phyloP scores from a whole-genome alignment of 2,888 invertebrate species.

The Callimorpha dominula region DNA sequence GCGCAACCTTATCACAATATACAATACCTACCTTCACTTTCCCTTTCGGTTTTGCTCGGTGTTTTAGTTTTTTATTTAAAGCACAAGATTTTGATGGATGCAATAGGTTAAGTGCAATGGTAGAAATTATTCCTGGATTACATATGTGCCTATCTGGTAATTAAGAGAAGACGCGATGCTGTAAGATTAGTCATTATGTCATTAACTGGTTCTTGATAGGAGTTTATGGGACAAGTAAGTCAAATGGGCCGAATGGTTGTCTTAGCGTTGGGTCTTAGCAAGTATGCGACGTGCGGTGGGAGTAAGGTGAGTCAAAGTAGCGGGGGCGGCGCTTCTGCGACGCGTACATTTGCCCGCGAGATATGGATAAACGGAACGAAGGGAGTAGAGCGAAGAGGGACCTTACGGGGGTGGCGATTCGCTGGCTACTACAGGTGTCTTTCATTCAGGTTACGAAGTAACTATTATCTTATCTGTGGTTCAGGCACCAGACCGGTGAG shows the following conservation, averaged over 20 bases:
- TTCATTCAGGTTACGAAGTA: slow-evolving; percentile 70
- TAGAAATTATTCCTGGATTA: neutral
- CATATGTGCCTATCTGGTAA: neutral
- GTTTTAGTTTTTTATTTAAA: neutral
- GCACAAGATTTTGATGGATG: neutral
- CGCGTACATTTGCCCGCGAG: slow-evolving; percentile 82
- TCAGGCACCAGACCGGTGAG: slow-evolving; percentile 75
- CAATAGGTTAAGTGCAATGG: neutral
- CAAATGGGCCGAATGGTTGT: slow-evolving; percentile 54
- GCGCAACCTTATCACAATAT: slow-evolving; percentile 65
- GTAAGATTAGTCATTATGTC: neutral
- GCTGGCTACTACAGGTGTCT: slow-evolving; percentile 82
- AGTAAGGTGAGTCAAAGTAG: slow-evolving; percentile 73
- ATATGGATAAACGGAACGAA: slow-evolving; percentile 86
- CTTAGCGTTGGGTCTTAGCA: slow-evolving; percentile 70
- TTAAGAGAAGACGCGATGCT: neutral
- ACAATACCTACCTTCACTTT: slow-evolving; percentile 58
- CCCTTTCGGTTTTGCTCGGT: slow-evolving; percentile 59
- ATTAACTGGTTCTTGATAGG: slow-evolving; percentile 2
- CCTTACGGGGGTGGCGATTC: slow-evolving; percentile 83
- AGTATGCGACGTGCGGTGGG: slow-evolving; percentile 57
- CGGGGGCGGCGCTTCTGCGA: slow-evolving; percentile 67
- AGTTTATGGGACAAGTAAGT: slow-evolving; percentile 39
- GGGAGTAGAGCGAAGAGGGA: slow-evolving; percentile 77
- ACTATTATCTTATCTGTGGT: slow-evolving; percentile 40